These are phyloP conservation scores for Mesorhabditis belari DNA, from an alignment of 2,888 invertebrate genomes.

Conservation along the genomic window DNA sequence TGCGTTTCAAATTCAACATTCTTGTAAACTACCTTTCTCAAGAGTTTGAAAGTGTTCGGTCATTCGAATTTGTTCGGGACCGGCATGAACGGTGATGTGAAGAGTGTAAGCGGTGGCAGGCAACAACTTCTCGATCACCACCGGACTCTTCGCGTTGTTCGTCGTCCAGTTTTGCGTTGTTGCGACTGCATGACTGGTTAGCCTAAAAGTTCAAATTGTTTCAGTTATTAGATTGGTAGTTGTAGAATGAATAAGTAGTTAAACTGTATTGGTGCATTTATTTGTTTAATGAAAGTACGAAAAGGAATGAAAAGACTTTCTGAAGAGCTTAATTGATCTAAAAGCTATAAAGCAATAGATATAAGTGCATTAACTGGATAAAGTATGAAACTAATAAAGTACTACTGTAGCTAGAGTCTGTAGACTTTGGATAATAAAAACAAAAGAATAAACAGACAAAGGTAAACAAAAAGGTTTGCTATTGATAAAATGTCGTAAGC, in stretches of 20 bases:
- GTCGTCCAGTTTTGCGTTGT: background rate
- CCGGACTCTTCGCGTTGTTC: slow-evolving; percentile 27
- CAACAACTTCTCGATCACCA: slow-evolving; percentile 20
- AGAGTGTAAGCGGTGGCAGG: slow-evolving; percentile 47
- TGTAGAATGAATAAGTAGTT: no score
- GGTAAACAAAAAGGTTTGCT: no score
- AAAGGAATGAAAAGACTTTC: no score
- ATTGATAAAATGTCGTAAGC: no score
- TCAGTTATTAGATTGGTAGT: no score
- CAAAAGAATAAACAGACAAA: no score
- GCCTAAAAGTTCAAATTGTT: background rate
- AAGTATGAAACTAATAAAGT: no score
- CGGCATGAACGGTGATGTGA: slow-evolving; percentile 40
- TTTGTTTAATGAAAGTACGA: no score
- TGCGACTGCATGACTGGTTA: background rate
- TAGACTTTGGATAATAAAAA: no score
- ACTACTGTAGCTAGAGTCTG: no score
- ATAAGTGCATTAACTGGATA: no score
- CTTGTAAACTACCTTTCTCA: slow-evolving; percentile 40
- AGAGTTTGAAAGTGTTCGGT: slow-evolving; percentile 43
- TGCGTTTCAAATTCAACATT: no score
- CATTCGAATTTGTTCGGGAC: slow-evolving; percentile 37
- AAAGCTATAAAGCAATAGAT: background rate
- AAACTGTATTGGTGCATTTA: slow-evolving; percentile 17
- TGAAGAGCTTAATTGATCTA: slow-evolving; percentile 15